These are phyloP conservation scores for Orgyia antiqua DNA, from an alignment of 2,888 invertebrate species.

Conservation along the genomic window DNA sequence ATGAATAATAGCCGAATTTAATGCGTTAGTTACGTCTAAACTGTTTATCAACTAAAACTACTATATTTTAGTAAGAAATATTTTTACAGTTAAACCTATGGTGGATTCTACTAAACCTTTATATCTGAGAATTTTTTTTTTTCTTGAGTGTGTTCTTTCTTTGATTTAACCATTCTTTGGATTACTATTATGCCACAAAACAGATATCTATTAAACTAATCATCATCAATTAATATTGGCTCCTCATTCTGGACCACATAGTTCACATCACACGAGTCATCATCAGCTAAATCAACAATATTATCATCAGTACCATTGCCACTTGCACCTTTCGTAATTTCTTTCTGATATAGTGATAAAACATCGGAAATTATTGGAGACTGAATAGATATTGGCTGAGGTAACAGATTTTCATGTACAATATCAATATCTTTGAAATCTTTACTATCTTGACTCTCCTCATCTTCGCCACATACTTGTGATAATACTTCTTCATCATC, in stretches of 20 bases:
- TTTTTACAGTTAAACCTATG: no score
- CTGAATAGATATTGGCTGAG: conserved; percentile 44
- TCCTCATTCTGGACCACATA: conserved; percentile 14
- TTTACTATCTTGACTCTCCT: conserved; percentile 19
- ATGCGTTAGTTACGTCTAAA: no score
- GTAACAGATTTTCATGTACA: conserved; percentile 25
- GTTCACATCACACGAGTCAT: conserved; percentile 42
- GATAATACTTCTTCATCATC: conserved; percentile 31
- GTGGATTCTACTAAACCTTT: no score
- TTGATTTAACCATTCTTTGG: no score
- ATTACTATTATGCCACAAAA: no score
- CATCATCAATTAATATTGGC: conserved; percentile 51
- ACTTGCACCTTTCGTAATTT: conserved; percentile 18
- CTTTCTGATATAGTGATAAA: conserved; percentile 51
- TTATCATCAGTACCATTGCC: conserved; percentile 13
- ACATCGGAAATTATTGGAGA: conserved; percentile 68
- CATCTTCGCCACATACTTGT: conserved; percentile 18
- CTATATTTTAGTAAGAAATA: no score
- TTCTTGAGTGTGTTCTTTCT: no score
- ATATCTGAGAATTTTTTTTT: no score
- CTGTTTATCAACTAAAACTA: no score
- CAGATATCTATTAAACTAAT: no score
- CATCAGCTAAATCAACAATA: conserved; percentile 43
- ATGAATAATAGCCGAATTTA: no score
- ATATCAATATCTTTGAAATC: conserved; percentile 9